Evolutionary conservation across 2,888 invertebrate species (phyloP), one percentile per base, ranked within the genome.

Genomic region (Xiphydria camelus): DNA sequence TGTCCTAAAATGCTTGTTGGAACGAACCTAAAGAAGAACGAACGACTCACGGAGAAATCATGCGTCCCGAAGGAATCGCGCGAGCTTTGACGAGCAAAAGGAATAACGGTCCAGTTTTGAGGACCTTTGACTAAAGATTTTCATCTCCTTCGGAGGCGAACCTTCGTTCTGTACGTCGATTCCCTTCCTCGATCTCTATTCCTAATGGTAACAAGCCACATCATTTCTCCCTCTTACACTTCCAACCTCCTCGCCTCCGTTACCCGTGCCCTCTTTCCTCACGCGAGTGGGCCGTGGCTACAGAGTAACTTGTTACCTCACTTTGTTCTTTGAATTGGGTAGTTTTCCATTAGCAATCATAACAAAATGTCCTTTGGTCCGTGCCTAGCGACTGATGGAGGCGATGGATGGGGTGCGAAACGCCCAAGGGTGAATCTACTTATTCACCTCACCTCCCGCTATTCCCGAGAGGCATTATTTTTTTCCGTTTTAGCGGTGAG

Each of bases 281-380:
- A n/a, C n/a, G n/a, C n/a, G n/a, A n/a, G n/a, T n/a, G n/a, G n/a
- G n/a, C n/a, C n/a, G n/a, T n/a, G n/a, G n/a, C n/a, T n/a, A n/a
- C n/a, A n/a, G 62, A 61, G 64, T 61, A 66, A 68, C 68, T 69
- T 65, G 68, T 71, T 71, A 70, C 69, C 66, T 62, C 60, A 61
- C 69, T 71, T 70, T 70, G 70, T 71, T 67, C 69, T 69, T 70
- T 67, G 70, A 71, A 68, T 70, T 68, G 68, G 66, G 67, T 70
- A 70, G 68, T 71, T 71, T 70, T 69, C 68, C 71, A 71, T 71
- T 70, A 71, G 71, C 69, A 71, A 66, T 70, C 69, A 71, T 71
- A 71, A 71, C 71, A 71, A 66, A 62, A 64, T 62, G n/a, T 15
- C 63, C 63, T 71, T 65, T 64, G 61, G 62, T 54, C 57, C 54